Base-by-base conservation (phyloP, 2,888 invertebrate genomes). In the Aphodius sticticus region DNA sequence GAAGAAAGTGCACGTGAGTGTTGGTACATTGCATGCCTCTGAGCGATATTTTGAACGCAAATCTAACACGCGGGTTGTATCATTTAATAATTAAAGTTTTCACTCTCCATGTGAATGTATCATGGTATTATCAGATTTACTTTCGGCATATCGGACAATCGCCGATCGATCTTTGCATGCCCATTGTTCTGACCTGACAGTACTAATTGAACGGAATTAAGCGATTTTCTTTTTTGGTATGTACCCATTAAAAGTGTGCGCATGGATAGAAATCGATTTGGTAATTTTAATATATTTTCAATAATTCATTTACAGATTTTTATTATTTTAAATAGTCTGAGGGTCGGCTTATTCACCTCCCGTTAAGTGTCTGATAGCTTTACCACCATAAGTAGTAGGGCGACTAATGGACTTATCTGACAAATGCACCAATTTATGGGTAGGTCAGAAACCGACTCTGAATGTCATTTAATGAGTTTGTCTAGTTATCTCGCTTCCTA, bases 71-170 rank as follows among this genome's bases (percentile, higher is more conserved):
- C 53, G 53, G 12, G 53, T 53, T 53, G 53, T 53, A 53, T 53
- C 53, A 53, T 53, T 53, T 53, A 53, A 53, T 53, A 53, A 53
- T 53, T 53, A 53, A 53, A 53, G 53, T 53, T 53, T 53, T 53
- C 53, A 53, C 53, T 53, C 53, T 53, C 53, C 53, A 53, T 53
- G 12, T 53, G 53, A 53, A 53, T 12, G 53, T 53, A 53, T 53
- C 53, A 12, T 53, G 53, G 1, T 53, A 53, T 53, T 53, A 53
- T 53, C 53, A 53, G 53, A 53, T 53, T 53, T 53, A 53, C 53
- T 53, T 53, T 53, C 53, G 53, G 7, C 3, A 26, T 26, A 26
- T 26, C 26, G 26, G 26, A 26, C 26, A 26, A 53, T 53, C 7
- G 12, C 12, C 53, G 53, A 53, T 53, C 53, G 53, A 9, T 53